These are phyloP conservation scores for Palythoa grandiflora DNA, from an alignment of 92 coral and sea anemone species.

Conservation along the genomic window DNA sequence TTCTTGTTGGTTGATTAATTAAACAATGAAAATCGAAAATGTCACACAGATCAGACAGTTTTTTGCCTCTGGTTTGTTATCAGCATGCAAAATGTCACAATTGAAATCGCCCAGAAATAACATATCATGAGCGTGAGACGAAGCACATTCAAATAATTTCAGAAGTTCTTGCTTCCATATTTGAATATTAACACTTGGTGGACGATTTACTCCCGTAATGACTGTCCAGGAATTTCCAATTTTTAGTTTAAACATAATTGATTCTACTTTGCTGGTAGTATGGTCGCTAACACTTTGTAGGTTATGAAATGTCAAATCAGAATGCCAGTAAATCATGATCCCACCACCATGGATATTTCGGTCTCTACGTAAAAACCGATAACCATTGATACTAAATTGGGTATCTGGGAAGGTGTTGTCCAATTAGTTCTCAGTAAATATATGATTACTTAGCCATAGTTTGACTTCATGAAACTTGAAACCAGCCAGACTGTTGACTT, in stretches of 20 bases:
- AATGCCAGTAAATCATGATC: constrained; percentile 42
- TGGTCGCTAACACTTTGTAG: constrained; percentile 24
- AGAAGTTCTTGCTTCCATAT: constrained; percentile 44
- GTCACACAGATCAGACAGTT: background rate
- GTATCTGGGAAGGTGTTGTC: constrained; percentile 30
- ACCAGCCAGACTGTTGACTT: constrained; percentile 45
- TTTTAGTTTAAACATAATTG: constrained; percentile 43
- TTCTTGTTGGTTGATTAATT: constrained; percentile 22
- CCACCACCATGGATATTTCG: constrained; percentile 53
- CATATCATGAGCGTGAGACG: constrained; percentile 38
- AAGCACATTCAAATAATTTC: constrained; percentile 39
- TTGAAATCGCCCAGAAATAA: constrained; percentile 24
- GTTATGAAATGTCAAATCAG: constrained; percentile 37
- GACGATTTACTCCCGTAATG: constrained; percentile 44
- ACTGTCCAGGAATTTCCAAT: constrained; percentile 33
- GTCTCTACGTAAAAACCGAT: constrained; percentile 39
- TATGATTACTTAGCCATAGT: constrained; percentile 25
- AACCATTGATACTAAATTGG: constrained; percentile 46
- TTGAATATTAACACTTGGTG: constrained; percentile 36
- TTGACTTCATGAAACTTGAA: constrained; percentile 52
- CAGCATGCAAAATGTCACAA: too few species aligned
- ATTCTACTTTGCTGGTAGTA: constrained; percentile 31
- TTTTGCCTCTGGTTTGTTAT: too few species aligned
- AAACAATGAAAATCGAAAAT: constrained; percentile 27
- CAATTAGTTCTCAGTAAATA: constrained; percentile 40